Evolutionary conservation across 2,888 invertebrate genomes (phyloP), one percentile per base, ranked within the genome.

Genomic region (Eristalis intricaria): DNA sequence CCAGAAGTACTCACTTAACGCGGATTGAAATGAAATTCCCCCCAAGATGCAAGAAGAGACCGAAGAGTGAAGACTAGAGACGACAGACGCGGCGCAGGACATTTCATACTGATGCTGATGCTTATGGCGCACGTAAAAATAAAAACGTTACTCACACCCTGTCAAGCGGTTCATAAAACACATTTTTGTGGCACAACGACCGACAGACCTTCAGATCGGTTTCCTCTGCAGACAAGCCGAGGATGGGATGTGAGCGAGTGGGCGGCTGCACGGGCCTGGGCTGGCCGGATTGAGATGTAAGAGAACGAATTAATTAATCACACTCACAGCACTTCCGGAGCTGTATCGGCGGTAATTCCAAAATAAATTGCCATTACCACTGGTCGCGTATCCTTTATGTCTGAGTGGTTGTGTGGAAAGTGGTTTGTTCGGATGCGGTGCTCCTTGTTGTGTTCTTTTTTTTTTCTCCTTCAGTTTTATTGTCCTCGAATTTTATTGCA

Each of bases 261-360:
- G n/a, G 43, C 15, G 26, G 26, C 2, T 26, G 26, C 26, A 26
- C 3, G 26, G 26, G 26, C 1, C 26, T 1, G 50, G 50, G 8
- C 19, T n/a, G 43, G 32, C 10, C 10, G 32, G 32, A n/a, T 50
- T 50, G 22, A 65, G 64, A 26, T 23, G 50, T 15, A 43, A 13
- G 40, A n/a, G 43, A 68, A 32, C 82, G 76, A 82, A 82, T 82
- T 76, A 82, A 82, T 82, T 82, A 82, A 82, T 82, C 82, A 82
- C 82, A 82, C 76, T 76, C 76, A 76, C 70, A 76, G 76, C 75
- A 82, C 82, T 82, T 71, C 82, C 82, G 82, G 71, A 71, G 70
- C 70, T 61, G 76, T 76, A 75, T 69, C 65, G 76, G 76, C 65
- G 71, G 82, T 82, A 82, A 82, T 76, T 82, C 82, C 76, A 50